Conservation (phyloP, 2,113 vertebrate genomes). For the Odobenus rosmarus region DNA sequence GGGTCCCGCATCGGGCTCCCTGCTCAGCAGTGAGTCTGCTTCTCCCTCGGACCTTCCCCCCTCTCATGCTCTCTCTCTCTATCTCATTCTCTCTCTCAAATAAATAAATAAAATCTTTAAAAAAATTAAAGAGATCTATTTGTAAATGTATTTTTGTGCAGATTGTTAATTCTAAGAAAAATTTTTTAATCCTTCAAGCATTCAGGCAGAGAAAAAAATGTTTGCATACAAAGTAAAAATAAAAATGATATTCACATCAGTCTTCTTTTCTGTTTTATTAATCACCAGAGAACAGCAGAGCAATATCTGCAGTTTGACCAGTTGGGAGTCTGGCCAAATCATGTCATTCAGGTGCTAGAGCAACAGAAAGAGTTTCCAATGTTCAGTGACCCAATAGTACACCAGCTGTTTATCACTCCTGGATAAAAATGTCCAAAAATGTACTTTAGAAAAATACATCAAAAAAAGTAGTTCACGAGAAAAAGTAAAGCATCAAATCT, state of each 20-base stretch:
- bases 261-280: background rate
- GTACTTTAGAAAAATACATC: background rate
- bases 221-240: background rate
- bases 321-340: background rate
- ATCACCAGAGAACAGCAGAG: background rate
- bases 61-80: no score
- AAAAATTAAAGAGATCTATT: background rate
- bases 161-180: background rate
- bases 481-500: constrained; percentile 21
- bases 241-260: background rate
- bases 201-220: background rate
- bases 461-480: background rate
- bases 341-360: background rate
- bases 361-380: background rate
- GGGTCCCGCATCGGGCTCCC: no score
- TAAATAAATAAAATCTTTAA: no score
- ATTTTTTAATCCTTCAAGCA: background rate
- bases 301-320: background rate
- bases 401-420: background rate
- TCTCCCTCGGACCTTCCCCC: no score
- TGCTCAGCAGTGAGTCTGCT: no score
- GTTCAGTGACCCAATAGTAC: background rate
- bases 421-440: background rate
- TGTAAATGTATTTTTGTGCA: background rate
- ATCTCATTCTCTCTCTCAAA: no score